phyloP scores from a whole-genome alignment of 1,140 invertebrate genomes.

The Sitophilus oryzae region DNA sequence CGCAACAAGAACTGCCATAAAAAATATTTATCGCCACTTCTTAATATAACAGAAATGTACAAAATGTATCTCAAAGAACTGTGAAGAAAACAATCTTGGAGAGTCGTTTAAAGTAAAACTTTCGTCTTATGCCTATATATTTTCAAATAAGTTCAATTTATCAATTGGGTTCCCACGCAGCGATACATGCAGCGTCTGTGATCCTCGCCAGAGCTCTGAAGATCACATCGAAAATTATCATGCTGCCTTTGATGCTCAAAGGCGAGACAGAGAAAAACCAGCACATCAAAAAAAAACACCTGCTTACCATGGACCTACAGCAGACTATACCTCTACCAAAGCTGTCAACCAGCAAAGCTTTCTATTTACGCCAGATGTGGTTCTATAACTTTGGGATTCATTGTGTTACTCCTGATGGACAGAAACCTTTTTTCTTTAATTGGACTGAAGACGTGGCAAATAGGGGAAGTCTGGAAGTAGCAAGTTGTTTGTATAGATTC shows the following conservation, averaged over 20 bases:
- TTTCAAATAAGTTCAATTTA: constrained; percentile 31
- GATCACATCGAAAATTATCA: constrained; percentile 23
- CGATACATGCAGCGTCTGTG: constrained; percentile 32
- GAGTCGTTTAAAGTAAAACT: constrained; percentile 14
- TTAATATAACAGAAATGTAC: constrained; percentile 18
- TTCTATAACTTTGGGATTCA: constrained; percentile 29
- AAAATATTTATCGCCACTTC: constrained; percentile 12
- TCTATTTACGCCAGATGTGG: constrained; percentile 32
- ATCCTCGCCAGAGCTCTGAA: constrained; percentile 18
- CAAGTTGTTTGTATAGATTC: constrained; percentile 11
- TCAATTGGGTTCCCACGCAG: constrained; percentile 30
- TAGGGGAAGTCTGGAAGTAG: constrained; percentile 22
- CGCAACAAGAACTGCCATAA: constrained; percentile 7
- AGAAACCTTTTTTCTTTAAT: constrained; percentile 14
- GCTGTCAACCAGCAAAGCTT: constrained; percentile 29
- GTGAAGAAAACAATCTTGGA: constrained; percentile 15
- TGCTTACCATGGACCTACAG: constrained; percentile 32
- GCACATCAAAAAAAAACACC: not conserved
- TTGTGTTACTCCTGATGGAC: not conserved
- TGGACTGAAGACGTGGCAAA: constrained; percentile 25
- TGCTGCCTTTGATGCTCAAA: constrained; percentile 15
- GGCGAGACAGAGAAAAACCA: constrained; percentile 9
- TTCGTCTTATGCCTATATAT: too few species aligned
- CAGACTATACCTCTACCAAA: constrained; percentile 29
- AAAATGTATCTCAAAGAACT: constrained; percentile 17